phyloP scores from a whole-genome alignment of 2,113 vertebrate genomes.

The Zosterops pallidus region DNA sequence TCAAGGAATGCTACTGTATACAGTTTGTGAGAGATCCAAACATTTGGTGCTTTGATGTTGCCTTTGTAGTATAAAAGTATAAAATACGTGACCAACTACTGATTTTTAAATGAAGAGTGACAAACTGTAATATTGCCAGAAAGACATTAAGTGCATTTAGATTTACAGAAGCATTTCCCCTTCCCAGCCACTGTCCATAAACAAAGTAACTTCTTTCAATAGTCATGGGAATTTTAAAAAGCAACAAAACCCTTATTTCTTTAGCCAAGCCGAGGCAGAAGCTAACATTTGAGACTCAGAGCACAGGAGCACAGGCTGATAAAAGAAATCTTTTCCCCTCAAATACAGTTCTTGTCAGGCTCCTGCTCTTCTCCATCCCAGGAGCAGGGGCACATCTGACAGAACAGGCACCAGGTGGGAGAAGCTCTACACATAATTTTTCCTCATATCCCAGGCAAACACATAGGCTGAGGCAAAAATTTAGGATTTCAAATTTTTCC shows the following conservation, averaged over 20 bases:
- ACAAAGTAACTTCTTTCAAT: not conserved
- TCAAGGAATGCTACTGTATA: not conserved
- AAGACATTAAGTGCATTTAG: not conserved
- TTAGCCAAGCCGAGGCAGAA: constrained; percentile 49
- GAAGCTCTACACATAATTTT: not conserved
- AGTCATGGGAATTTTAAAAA: not conserved
- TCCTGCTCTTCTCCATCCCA: not conserved
- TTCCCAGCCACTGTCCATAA: not conserved
- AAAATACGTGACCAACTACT: not conserved
- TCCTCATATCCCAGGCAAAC: not conserved
- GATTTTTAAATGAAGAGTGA: not conserved
- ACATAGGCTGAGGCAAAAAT: not conserved
- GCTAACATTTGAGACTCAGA: constrained; percentile 20
- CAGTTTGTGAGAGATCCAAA: not conserved
- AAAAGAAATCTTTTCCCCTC: not conserved
- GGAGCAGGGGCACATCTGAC: not conserved
- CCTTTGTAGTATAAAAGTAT: not conserved
- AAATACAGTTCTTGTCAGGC: not conserved
- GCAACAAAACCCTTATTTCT: not conserved
- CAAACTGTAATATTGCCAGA: not conserved
- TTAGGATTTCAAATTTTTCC: not conserved
- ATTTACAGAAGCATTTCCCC: not conserved
- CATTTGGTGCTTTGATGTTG: not conserved
- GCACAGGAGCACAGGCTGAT: not conserved
- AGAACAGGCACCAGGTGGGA: no score